These are phyloP conservation scores for Salvelinus sp. DNA, from an alignment of 2,113 vertebrate species.

Conservation along the genomic window DNA sequence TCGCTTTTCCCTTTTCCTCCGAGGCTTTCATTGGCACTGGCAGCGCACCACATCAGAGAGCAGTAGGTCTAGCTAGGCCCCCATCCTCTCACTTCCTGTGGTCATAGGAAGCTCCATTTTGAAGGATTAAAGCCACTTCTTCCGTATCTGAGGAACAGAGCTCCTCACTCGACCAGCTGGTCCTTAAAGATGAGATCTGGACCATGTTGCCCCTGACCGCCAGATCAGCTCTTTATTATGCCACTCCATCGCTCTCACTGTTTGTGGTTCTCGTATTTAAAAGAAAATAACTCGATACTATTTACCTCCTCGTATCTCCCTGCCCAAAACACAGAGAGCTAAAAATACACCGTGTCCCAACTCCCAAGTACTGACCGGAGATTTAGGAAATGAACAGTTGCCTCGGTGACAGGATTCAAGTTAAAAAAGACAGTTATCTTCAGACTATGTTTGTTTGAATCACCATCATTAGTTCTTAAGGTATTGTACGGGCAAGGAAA, in stretches of 20 bases:
- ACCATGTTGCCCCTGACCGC: constrained; percentile 35
- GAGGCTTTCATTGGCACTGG: constrained; percentile 36
- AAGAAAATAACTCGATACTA: constrained; percentile 24
- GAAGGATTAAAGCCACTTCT: constrained; percentile 50
- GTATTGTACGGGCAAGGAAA: neutral
- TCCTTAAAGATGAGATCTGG: constrained; percentile 60
- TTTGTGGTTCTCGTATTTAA: constrained; percentile 27
- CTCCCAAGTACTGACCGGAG: neutral
- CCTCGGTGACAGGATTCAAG: constrained; percentile 2
- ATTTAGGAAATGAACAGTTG: constrained; percentile 5
- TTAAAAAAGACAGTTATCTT: constrained; percentile 1
- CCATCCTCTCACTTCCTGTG: constrained; percentile 35
- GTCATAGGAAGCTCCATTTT: constrained; percentile 53
- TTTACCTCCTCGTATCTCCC: constrained; percentile 3
- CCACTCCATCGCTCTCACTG: constrained; percentile 32
- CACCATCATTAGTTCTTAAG: constrained; percentile 9
- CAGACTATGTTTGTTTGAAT: constrained; percentile 12
- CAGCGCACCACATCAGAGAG: constrained; percentile 22
- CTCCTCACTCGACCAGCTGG: constrained; percentile 41
- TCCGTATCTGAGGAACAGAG: constrained; percentile 54
- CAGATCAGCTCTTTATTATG: constrained; percentile 39
- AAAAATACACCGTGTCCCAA: constrained; percentile 1
- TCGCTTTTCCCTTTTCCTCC: constrained; percentile 26
- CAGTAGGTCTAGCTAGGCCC: constrained; percentile 13
- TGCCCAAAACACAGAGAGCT: neutral